Evolutionary conservation across 2,888 invertebrate species (phyloP).

Genomic region (Netelia fuscicornis): DNA sequence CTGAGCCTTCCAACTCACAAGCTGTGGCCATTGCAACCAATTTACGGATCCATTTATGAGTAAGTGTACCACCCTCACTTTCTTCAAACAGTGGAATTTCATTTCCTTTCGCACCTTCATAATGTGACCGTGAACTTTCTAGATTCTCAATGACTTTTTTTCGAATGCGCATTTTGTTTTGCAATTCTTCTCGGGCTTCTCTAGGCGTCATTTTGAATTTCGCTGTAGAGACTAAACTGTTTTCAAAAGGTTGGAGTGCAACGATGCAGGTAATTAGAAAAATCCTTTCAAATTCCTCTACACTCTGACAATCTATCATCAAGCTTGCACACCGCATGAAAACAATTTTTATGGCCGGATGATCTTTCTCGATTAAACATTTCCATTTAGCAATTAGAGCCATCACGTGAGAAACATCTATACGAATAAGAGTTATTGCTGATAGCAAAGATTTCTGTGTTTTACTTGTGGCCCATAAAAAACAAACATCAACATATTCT

Average conservation of each 20-base stretch:
- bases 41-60: no score
- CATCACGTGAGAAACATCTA: conserved; percentile 63
- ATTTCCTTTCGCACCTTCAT: conserved; percentile 40
- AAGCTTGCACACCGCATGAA: conserved; percentile 42
- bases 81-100: no score
- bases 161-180: conserved; percentile 11
- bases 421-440: conserved; percentile 52
- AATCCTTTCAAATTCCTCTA: conserved; percentile 55
- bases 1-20: no score
- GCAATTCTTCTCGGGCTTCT: conserved; percentile 18
- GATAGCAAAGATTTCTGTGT: conserved; percentile 26
- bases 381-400: conserved; percentile 51
- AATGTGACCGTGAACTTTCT: conserved; percentile 55
- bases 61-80: no score
- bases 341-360: conserved; percentile 42
- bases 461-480: conserved; percentile 22
- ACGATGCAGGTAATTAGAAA: conserved; percentile 56
- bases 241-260: conserved; percentile 50
- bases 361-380: conserved; percentile 38
- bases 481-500: no score
- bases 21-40: no score
- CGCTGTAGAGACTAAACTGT: conserved; percentile 1
- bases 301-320: conserved; percentile 47
- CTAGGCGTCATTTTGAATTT: background rate
- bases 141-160: conserved; percentile 17